Base-by-base conservation (phyloP, 2,797 vertebrate genomes). In the Menidia menidia region DNA sequence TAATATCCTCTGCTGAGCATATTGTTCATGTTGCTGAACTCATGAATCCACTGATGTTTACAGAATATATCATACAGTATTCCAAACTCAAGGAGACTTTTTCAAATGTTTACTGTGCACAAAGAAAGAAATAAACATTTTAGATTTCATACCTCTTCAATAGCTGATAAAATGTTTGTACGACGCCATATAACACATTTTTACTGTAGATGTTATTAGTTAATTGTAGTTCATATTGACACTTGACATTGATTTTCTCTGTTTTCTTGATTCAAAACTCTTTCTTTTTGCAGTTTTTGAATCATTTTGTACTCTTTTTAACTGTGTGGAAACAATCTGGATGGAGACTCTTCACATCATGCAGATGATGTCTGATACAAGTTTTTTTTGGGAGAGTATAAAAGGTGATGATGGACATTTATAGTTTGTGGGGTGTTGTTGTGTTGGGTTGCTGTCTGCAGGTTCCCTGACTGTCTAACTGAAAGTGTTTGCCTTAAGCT, bases 401-500 rank as follows among this genome's bases (percentile, higher is more conserved):
- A 33, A 65, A 43, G 16, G 25, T 64, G 43, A 66, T 54, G 32
- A 6, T 19, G 56, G 32, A 56, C 45, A 50, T 69, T 32, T 78
- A 30, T 72, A 58, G 19, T 59, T 44, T 0, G 53, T 53, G 64
- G 48, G 19, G 43, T n/a, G 15, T 69, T 3, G 44, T 68, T 55
- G 18, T 66, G 74, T 54, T 62, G 51, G 47, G 50, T 62, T 78
- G 59, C 12, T 80, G 65, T 75, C 18, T 69, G 60, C 50, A 42
- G 65, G 48, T 82, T 84, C 41, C 42, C 63, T 59, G 77, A 85
- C 81, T 80, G 62, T 76, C 84, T 62, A 69, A 67, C n/a, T 68
- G 48, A 82, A 86, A 77, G 50, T 59, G 16, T 92, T 90, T 89
- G 88, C 88, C 88, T 92, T 92, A 85, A 88, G 25, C 57, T 51